phyloP scores from a whole-genome alignment of 2,797 vertebrate species.

The Sebastes taczanowskii region DNA sequence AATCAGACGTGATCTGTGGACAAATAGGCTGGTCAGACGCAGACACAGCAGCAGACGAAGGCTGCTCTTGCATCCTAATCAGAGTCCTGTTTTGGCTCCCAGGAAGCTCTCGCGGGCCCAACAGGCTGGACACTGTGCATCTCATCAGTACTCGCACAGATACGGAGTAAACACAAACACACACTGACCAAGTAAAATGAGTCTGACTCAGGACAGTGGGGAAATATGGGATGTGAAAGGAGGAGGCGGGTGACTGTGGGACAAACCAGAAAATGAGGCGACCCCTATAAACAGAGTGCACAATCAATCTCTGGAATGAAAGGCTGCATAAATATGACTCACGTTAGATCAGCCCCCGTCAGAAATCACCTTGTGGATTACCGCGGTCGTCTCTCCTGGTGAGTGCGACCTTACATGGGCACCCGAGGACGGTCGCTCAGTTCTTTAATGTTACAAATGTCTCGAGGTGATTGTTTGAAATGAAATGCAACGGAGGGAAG shows the following conservation, averaged over 20 bases:
- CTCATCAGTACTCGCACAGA: conserved; percentile 45
- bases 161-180: conserved; percentile 28
- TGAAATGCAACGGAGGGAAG: conserved; percentile 22
- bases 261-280: conserved; percentile 11
- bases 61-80: conserved; percentile 63
- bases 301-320: conserved; percentile 11
- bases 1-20: conserved; percentile 18
- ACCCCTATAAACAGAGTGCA: conserved; percentile 8
- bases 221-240: conserved; percentile 8
- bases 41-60: conserved; percentile 45
- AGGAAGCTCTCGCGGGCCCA: conserved; percentile 34
- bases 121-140: conserved; percentile 43
- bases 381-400: neutral
- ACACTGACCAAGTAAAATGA: neutral
- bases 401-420: conserved; percentile 16
- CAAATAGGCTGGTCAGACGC: conserved; percentile 36
- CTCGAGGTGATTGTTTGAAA: conserved; percentile 41
- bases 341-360: neutral
- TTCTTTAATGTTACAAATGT: conserved; percentile 21
- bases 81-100: conserved; percentile 46
- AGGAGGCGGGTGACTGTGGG: neutral
- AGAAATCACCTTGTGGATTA: conserved; percentile 4
- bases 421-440: conserved; percentile 2
- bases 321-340: conserved; percentile 20
- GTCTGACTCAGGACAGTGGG: conserved; percentile 6